Conservation (phyloP, 2,113 vertebrate genomes). For the Salvelinus namaycush region DNA sequence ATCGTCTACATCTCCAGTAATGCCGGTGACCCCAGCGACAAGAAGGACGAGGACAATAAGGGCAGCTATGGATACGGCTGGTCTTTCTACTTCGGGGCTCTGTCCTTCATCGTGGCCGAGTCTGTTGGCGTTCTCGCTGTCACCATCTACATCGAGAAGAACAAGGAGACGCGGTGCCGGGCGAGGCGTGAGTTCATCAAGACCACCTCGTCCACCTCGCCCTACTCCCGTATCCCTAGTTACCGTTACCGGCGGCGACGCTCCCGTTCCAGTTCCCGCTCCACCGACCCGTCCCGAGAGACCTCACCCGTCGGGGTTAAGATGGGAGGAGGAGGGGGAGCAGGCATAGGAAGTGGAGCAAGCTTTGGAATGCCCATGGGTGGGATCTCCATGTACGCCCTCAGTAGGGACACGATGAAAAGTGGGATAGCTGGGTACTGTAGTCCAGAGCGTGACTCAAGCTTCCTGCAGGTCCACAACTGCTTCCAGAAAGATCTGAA, state of each 20-base stretch:
- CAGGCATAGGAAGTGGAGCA: neutral
- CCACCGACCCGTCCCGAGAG: slow-evolving; percentile 90
- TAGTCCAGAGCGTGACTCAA: slow-evolving; percentile 87
- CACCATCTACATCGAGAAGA: slow-evolving; percentile 98
- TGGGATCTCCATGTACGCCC: slow-evolving; percentile 95
- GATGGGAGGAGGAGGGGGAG: slow-evolving; percentile 72
- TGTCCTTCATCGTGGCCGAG: slow-evolving; percentile 97
- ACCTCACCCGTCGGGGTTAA: slow-evolving; percentile 82
- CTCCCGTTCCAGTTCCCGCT: slow-evolving; percentile 89
- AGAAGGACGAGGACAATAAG: slow-evolving; percentile 94
- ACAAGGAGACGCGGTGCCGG: slow-evolving; percentile 91
- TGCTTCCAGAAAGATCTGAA: slow-evolving; percentile 95
- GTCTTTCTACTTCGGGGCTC: slow-evolving; percentile 99
- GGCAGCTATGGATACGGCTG: slow-evolving; percentile 96
- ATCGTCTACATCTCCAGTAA: slow-evolving; percentile 99
- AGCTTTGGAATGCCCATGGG: slow-evolving; percentile 79
- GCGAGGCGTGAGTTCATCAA: slow-evolving; percentile 88
- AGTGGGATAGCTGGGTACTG: slow-evolving; percentile 83
- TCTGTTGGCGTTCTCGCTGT: slow-evolving; percentile 94
- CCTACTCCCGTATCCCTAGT: slow-evolving; percentile 95
- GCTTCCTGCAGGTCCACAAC: slow-evolving; percentile 95
- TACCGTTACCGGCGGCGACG: slow-evolving; percentile 89
- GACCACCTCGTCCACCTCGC: slow-evolving; percentile 87
- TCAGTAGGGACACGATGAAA: slow-evolving; percentile 81
- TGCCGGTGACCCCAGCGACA: slow-evolving; percentile 85